Evolutionary conservation across 2,113 vertebrate genomes (phyloP).

Genomic region (Melanerpes formicivorus): DNA sequence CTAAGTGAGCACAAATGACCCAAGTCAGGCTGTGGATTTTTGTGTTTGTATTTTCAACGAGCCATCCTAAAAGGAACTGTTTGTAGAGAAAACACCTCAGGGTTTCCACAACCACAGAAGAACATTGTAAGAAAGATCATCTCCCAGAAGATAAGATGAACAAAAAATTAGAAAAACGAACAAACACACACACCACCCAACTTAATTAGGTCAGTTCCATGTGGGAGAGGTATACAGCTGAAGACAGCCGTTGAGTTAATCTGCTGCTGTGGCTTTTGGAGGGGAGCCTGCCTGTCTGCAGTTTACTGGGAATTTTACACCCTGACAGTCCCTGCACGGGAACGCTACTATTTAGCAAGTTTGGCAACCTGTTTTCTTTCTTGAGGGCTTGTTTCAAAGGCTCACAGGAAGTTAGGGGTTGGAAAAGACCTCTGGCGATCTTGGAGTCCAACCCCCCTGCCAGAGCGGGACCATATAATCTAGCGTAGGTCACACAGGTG

Average conservation of each 20-base stretch:
- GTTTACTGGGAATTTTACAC: background rate
- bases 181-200: too few relatives aligned
- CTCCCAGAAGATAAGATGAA: background rate
- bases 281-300: background rate
- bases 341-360: background rate
- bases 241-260: background rate
- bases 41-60: background rate
- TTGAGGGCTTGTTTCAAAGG: background rate
- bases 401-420: too few relatives aligned
- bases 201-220: background rate
- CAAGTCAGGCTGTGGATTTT: background rate
- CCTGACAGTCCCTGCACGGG: background rate
- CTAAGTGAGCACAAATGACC: background rate
- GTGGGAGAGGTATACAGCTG: background rate
- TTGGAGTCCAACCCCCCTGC: too few relatives aligned
- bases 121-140: background rate
- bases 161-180: background rate
- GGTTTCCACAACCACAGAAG: background rate
- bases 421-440: too few relatives aligned
- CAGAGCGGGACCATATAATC: too few relatives aligned
- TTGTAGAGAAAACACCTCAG: background rate
- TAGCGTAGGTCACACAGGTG: too few relatives aligned
- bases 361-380: background rate
- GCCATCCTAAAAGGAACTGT: background rate
- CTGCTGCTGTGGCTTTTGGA: background rate